Percentiles rank a stretch among this genome's conserved stretches.
Conservation (phyloP, 37 sponge, comb jelly and placozoan genomes). For the Agelas oroides region DNA sequence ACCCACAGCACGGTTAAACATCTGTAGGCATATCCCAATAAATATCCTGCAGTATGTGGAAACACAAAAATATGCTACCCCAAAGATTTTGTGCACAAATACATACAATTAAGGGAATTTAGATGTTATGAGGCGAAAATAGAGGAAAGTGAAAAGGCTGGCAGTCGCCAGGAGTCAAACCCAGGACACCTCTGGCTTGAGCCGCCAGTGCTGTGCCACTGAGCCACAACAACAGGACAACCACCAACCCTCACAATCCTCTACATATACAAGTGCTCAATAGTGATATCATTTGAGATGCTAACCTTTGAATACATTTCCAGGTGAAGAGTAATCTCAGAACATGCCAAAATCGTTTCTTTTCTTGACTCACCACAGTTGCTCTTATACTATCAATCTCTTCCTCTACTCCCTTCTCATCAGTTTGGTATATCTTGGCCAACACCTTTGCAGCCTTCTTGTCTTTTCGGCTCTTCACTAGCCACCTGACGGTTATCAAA, state of each 20-base stretch:
- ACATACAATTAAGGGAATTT: too few species aligned
- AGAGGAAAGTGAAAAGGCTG: too few species aligned
- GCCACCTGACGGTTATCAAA: slow-evolving; percentile 32
- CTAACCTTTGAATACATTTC: slow-evolving; percentile 27
- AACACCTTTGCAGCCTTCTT: slow-evolving; percentile 40
- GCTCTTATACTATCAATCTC: slow-evolving; percentile 22
- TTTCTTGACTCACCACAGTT: background rate
- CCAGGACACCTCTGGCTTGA: too few species aligned
- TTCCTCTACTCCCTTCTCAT: slow-evolving; percentile 27
- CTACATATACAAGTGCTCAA: background rate
- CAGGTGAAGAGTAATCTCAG: background rate
- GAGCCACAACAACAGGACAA: too few species aligned
- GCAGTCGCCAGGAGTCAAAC: too few species aligned
- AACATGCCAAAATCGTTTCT: background rate
- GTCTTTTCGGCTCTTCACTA: slow-evolving; percentile 51
- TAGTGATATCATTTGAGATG: background rate
- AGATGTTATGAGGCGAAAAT: too few species aligned
- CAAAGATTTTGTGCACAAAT: too few species aligned
- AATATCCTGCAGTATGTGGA: slow-evolving; percentile 23
- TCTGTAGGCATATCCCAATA: slow-evolving; percentile 53
- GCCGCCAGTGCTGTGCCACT: too few species aligned
- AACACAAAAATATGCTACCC: too few species aligned
- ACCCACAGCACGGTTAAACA: slow-evolving; percentile 66
- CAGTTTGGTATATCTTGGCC: slow-evolving; percentile 7
- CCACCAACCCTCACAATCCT: too few species aligned